These are phyloP conservation scores for Flexamia atlantica DNA, from an alignment of 2,888 invertebrate genomes.

Conservation along the genomic window DNA sequence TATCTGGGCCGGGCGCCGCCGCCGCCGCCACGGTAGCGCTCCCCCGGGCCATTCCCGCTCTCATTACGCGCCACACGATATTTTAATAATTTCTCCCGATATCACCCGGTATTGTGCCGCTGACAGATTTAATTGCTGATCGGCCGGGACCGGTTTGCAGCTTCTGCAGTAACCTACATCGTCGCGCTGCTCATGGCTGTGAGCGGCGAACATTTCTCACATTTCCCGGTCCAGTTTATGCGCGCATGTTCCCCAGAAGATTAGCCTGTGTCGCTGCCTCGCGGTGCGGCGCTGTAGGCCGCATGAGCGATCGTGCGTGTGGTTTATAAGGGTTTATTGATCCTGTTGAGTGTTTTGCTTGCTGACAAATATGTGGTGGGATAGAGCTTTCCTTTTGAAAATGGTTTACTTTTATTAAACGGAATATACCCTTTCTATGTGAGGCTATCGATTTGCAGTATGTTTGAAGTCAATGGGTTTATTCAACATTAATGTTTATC, in stretches of 20 bases:
- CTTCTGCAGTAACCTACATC: slow-evolving; percentile 38
- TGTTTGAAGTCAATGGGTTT: no score
- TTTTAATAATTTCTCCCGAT: slow-evolving; percentile 45
- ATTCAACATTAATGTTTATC: no score
- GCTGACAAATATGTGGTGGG: no score
- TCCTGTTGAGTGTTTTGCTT: no score
- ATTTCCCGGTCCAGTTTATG: slow-evolving; percentile 20
- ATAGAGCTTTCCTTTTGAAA: no score
- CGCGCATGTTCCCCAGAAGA: not conserved
- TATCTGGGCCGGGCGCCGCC: no score
- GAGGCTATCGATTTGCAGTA: no score
- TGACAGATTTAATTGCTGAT: slow-evolving; percentile 48
- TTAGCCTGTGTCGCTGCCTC: slow-evolving; percentile 13
- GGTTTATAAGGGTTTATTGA: no score
- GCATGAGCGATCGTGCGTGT: not conserved
- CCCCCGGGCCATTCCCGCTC: not conserved
- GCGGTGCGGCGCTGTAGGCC: not conserved
- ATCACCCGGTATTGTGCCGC: slow-evolving; percentile 47
- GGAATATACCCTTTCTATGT: no score
- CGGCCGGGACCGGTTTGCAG: slow-evolving; percentile 8
- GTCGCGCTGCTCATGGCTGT: not conserved
- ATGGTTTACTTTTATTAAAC: no score
- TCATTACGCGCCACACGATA: slow-evolving; percentile 33
- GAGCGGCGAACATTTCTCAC: not conserved
- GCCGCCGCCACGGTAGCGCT: not conserved